phyloP scores from a whole-genome alignment of 2,113 vertebrate species.

The Eclectus roratus region DNA sequence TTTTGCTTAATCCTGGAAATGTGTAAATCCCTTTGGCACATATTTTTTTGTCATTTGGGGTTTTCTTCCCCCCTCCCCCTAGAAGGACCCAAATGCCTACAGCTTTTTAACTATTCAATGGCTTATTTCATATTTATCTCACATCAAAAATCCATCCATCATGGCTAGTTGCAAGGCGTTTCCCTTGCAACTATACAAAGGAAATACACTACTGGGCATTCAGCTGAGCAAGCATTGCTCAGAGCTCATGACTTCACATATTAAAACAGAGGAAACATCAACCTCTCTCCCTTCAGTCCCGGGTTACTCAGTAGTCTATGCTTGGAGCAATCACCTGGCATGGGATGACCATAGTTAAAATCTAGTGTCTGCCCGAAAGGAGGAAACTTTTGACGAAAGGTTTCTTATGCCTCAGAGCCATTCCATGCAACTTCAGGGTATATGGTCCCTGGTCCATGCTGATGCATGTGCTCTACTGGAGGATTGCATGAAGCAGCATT shows the following conservation, averaged over 20 bases:
- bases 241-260: not conserved
- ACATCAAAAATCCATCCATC: not conserved
- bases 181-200: not conserved
- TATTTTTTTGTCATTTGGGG: not conserved
- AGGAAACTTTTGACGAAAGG: not conserved
- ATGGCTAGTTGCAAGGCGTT: not conserved
- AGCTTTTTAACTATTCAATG: not conserved
- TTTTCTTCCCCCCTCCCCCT: rapidly evolving
- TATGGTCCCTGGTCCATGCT: too few relatives aligned
- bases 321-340: not conserved
- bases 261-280: not conserved
- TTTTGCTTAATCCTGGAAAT: not conserved
- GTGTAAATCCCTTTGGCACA: not conserved
- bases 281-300: not conserved
- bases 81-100: not conserved
- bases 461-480: too few relatives aligned
- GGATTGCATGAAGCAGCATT: too few relatives aligned
- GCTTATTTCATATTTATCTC: not conserved
- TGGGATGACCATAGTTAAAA: not conserved
- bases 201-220: not conserved
- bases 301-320: not conserved
- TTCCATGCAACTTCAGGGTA: not conserved
- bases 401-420: not conserved
- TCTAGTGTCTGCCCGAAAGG: not conserved
- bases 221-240: not conserved